Base-by-base conservation (phyloP, 2,888 invertebrate genomes). In the Acrocyrtus sp. region DNA sequence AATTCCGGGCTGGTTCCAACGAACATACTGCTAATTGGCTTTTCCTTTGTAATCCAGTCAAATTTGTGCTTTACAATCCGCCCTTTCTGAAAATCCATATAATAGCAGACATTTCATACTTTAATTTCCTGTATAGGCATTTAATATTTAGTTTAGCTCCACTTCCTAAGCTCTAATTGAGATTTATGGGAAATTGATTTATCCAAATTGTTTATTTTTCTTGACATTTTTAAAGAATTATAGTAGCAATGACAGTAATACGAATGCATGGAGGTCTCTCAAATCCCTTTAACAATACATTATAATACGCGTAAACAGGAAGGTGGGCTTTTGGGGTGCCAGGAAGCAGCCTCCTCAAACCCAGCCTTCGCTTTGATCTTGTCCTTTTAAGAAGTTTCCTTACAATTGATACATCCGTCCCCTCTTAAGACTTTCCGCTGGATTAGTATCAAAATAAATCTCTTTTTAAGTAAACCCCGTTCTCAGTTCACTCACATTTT, bases 1-100 rank as follows among this genome's bases (percentile, higher is more conserved):
- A 96, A 86, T 85, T 96, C 96, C 0, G 96, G 96, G 61, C 94
- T 94, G 1, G 93, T 93, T 24, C 94, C 94, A 74, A 94, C 86
- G 82, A 94, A 93, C 86, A 94, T 87, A 0, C 89, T 88, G 60
- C 90, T 90, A 0, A 92, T 91, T 0, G 94, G 93, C 82, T 94
- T 94, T 76, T 90, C 89, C 1, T 88, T 85, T 0, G 89, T 89
- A 82, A 90, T 88, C 83, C 91, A 91, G 63, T 87, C 89, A 75
- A 92, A 89, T 76, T 92, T 92, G 47, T 89, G 84, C 83, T 93
- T 92, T 27, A 93, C 58, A 19, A 94, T 88, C 3, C 88, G 87
- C 41, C 91, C 93, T 88, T 92, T 93, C 93, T 94, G 86, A 51
- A 87, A 88, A 22, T 24, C 10, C 4, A 24, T n/a, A 50, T 3